Percentiles rank a stretch among this genome's conserved stretches.
Conservation (phyloP, 2,888 invertebrate genomes). For the Artemia sp. region DNA sequence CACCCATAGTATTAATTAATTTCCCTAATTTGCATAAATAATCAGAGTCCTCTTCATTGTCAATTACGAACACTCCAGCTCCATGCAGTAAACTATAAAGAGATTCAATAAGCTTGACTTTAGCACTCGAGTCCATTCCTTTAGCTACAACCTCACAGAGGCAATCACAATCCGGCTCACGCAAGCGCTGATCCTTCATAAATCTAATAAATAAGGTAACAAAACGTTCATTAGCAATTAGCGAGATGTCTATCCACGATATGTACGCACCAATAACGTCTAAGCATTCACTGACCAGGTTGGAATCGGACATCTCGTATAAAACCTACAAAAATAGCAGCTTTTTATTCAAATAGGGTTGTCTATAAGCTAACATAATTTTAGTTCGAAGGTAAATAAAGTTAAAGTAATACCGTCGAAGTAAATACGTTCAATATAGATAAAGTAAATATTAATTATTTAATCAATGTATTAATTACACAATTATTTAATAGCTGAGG, state of each 20-base stretch:
- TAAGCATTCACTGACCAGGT: conserved; percentile 34
- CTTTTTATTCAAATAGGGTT: background rate
- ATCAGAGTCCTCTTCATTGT: conserved; percentile 37
- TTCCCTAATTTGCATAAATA: conserved; percentile 36
- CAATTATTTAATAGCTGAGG: too few species aligned
- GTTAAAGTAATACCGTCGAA: too few species aligned
- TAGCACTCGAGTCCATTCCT: conserved; percentile 41
- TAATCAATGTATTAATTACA: too few species aligned
- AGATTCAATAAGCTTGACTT: conserved; percentile 37
- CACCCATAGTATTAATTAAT: conserved; percentile 37
- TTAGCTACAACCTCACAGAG: conserved; percentile 39
- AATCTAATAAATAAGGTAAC: conserved; percentile 36
- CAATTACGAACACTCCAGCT: conserved; percentile 32
- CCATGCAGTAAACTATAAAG: conserved; percentile 33
- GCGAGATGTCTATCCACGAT: conserved; percentile 41
- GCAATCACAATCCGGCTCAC: conserved; percentile 39
- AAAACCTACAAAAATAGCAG: conserved; percentile 14
- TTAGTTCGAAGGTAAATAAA: too few species aligned
- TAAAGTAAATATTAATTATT: too few species aligned
- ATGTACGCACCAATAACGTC: conserved; percentile 39
- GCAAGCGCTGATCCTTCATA: conserved; percentile 29
- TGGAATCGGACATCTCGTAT: conserved; percentile 28
- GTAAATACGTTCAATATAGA: too few species aligned
- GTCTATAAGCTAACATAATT: background rate
- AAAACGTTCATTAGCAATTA: conserved; percentile 40